Evolutionary conservation across 2,113 vertebrate genomes (phyloP), one percentile per base, ranked within the genome.

Genomic region (Paraplagusia blochii): DNA sequence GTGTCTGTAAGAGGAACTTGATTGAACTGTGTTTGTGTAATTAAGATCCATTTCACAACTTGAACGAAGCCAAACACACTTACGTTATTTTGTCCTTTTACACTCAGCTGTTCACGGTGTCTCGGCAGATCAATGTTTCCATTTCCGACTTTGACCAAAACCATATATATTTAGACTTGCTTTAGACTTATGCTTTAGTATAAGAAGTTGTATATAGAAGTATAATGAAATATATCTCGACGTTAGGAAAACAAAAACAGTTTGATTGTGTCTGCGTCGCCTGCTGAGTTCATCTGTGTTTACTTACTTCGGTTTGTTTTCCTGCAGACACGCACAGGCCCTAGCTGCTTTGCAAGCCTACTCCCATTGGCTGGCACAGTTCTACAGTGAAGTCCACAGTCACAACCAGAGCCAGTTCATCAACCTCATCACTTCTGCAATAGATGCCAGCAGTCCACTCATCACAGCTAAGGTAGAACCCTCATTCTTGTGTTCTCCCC

Each of bases 311-410:
- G 34, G 34, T 52, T 65, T 52, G 1, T 78, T 34, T 2, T 4
- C 22, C 2, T 29, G 0, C 87, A 98, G 96, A 49, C 97, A 99
- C 0, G 97, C 97, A 0, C 96, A 99, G 89, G 95, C 96, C 7
- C 90, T 99, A 73, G 94, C 97, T 7, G 97, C 97, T 0, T 84
- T 98, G 73, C 97, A 98, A 72, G 97, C 97, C 15, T 98, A 98
- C 46, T 90, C 93, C 8, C 97, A 98, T 78, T 99, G 97, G 97
- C 88, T 98, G 0, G 95, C 95, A 0, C 97, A 98, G 87, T 99
- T 95, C 80, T 98, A 96, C 86, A 91, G 93, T 0, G 95, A 98
- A 69, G 93, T 94, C 8, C 95, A 97, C 73, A 90, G 88, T 40
- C 96, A 96, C 84, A 94, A 93, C 84, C 92, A 93, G 1, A 90